Evolutionary conservation across 2,888 invertebrate species (phyloP).

Genomic region (Archaeoteleia sp.): DNA sequence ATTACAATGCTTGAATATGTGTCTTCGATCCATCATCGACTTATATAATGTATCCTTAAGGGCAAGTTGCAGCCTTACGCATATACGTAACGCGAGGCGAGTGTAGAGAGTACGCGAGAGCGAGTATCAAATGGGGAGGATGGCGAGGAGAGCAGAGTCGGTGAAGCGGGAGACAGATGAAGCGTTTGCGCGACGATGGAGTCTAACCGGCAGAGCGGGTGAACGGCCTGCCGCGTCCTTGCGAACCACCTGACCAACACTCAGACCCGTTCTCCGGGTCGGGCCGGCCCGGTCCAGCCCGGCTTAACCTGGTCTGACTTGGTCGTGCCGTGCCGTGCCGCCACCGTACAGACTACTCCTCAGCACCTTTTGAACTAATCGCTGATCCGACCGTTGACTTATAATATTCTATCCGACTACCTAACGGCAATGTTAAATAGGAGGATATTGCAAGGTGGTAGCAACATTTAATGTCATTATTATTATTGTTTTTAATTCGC

Average conservation of each 20-base stretch:
- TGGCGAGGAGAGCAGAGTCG: slow-evolving; percentile 33
- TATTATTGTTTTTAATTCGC: too few relatives aligned
- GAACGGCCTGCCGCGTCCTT: slow-evolving; percentile 68
- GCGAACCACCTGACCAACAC: slow-evolving; percentile 63
- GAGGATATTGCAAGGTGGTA: too few relatives aligned
- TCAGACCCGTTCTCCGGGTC: slow-evolving; percentile 51
- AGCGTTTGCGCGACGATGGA: slow-evolving; percentile 52
- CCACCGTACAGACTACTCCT: slow-evolving; percentile 70
- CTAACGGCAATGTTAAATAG: slow-evolving; percentile 14
- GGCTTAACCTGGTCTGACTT: slow-evolving; percentile 12
- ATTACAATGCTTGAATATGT: too few relatives aligned
- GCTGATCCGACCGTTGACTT: slow-evolving; percentile 1
- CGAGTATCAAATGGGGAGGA: slow-evolving; percentile 29
- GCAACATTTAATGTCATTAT: too few relatives aligned
- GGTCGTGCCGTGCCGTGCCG: slow-evolving; percentile 71
- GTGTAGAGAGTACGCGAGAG: slow-evolving; percentile 1
- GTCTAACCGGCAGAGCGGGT: slow-evolving; percentile 53
- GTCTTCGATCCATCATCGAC: too few relatives aligned
- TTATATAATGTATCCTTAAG: too few relatives aligned
- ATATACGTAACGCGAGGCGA: slow-evolving; percentile 4
- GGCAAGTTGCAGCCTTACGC: background rate
- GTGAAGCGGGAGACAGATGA: slow-evolving; percentile 47
- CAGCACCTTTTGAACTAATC: slow-evolving; percentile 49
- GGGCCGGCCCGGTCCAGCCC: slow-evolving; percentile 74
- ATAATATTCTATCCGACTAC: background rate